Base-by-base conservation (phyloP, 2,888 invertebrate species). In the Leptinotarsa tumamoca region DNA sequence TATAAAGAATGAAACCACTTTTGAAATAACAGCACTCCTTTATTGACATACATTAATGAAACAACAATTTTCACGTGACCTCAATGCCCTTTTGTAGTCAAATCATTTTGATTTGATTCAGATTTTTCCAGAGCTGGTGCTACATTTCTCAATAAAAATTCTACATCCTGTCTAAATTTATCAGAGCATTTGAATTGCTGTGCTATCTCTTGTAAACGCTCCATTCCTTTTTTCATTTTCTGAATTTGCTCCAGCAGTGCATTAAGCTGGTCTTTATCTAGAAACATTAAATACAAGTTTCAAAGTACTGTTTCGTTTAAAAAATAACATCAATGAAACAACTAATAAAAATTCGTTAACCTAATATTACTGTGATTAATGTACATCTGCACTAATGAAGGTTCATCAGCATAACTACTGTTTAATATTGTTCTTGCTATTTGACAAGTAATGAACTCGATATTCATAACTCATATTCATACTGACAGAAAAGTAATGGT, bases 201-300 rank as follows among this genome's bases (percentile, higher is more conserved):
- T 0, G 84, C 83, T 54, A 85, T 82, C 74, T 85, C 82, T 70
- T 84, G 84, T 5, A 85, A 73, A 17, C 83, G 76, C 76, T 84
- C 79, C 76, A 85, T 79, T 14, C 85, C 84, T 13, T 79, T 80
- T 73, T 84, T 84, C 85, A 85, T 84, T 77, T 83, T 84, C 61
- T 82, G 75, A 10, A 85, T 83, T 78, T 84, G 84, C 56, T 82
- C 82, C 54, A 83, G 70, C 13, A 84, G 73, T 1, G 74, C 74
- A 4, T 74, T 67, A 43, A 83, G 73, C 68, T 84, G 82, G 61
- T 83, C 84, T 71, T 74, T 79, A 63, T 79, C 83, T 83, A 67
- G 58, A 79, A 80, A 68, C 43, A 43, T 10, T 43, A 10, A 43
- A 10, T 10, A 43, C 10, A 43, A 10, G 3, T 10, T 10, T 43